A percentile compares a stretch with the other conserved stretches of the same genome.
Conservation (phyloP, 2,113 vertebrate species). For the Pandion haliaetus region DNA sequence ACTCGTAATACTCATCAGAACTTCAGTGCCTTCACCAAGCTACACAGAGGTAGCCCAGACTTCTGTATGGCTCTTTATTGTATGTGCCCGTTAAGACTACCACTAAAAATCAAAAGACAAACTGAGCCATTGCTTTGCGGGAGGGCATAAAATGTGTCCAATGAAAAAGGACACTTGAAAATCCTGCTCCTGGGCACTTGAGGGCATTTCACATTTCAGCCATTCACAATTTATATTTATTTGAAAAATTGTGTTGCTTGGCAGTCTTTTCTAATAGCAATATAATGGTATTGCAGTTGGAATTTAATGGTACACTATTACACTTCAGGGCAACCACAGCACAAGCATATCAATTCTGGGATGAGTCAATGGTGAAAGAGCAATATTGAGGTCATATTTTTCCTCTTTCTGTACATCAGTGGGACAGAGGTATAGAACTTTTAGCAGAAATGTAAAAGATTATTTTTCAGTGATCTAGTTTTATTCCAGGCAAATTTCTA, state of each 20-base stretch:
- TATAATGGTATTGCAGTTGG: slow-evolving; percentile 61
- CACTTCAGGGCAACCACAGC: slow-evolving; percentile 51
- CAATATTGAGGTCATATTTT: slow-evolving; percentile 70
- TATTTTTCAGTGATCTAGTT: slow-evolving; percentile 39
- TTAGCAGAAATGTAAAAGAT: slow-evolving; percentile 25
- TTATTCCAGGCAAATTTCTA: not conserved
- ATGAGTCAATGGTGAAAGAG: slow-evolving; percentile 54
- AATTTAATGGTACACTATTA: slow-evolving; percentile 59
- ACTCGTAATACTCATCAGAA: not conserved
- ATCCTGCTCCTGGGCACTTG: slow-evolving; percentile 32
- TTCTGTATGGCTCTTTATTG: not conserved
- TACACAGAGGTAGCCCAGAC: not conserved
- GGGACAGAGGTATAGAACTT: slow-evolving; percentile 15
- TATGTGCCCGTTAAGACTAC: not conserved
- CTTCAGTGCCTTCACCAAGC: not conserved
- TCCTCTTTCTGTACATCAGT: slow-evolving; percentile 23
- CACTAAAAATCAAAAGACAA: slow-evolving; percentile 20
- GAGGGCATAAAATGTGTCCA: slow-evolving; percentile 9
- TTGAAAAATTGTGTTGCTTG: slow-evolving; percentile 54
- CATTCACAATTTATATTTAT: slow-evolving; percentile 68
- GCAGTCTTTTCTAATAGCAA: slow-evolving; percentile 63
- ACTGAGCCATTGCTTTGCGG: not conserved
- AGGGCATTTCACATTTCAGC: slow-evolving; percentile 48
- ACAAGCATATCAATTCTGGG: slow-evolving; percentile 58
- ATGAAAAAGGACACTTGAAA: slow-evolving; percentile 37